phyloP scores from a whole-genome alignment of 2,797 vertebrate species.

The Ciconia nigra region DNA sequence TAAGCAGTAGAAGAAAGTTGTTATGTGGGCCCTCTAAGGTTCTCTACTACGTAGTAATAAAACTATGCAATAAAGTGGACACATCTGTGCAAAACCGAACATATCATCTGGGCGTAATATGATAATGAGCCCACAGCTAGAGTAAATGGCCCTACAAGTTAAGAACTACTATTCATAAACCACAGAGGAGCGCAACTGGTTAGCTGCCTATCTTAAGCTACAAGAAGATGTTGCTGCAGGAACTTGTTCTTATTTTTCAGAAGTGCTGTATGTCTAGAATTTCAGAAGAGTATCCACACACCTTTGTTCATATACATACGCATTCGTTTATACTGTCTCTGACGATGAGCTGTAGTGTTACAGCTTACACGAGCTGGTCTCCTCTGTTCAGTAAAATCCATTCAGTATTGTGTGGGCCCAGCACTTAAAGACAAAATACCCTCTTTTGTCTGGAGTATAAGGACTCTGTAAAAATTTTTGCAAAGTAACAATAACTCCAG shows the following conservation, averaged over 20 bases:
- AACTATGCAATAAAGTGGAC: neutral
- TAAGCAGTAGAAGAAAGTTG: neutral
- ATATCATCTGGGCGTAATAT: neutral
- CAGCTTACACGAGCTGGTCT: neutral
- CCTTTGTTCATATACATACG: neutral
- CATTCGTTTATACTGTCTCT: neutral
- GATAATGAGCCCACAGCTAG: neutral
- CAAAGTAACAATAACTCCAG: neutral
- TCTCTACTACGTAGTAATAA: neutral
- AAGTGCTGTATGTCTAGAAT: neutral
- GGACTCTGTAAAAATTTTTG: neutral
- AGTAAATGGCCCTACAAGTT: neutral
- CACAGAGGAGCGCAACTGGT: neutral
- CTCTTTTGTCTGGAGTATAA: neutral
- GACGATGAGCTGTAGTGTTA: neutral
- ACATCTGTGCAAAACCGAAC: neutral
- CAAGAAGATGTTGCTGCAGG: neutral
- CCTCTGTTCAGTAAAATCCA: neutral
- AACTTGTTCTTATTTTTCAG: neutral
- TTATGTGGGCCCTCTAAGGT: fast-evolving
- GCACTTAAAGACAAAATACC: neutral
- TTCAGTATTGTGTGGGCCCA: neutral
- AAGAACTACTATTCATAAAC: neutral
- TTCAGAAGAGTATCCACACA: neutral
- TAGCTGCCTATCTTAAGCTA: neutral